Conservation (phyloP, 2,113 vertebrate genomes). For the Tragelaphus buxtoni region DNA sequence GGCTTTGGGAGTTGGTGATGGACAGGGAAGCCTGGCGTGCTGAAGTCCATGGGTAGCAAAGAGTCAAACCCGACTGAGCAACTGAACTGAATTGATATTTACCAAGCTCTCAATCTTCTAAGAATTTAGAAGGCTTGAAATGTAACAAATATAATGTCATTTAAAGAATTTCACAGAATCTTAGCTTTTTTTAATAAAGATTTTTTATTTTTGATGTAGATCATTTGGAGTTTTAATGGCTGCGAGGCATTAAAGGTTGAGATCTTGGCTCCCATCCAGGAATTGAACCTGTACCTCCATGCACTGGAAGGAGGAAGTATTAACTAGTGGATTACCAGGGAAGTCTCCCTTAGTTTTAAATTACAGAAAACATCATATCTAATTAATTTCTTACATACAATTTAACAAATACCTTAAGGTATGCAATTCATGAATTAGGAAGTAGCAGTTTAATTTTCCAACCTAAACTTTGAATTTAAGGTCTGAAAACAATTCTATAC, state of each 20-base stretch:
- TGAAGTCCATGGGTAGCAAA: neutral
- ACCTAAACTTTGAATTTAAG: slow-evolving; percentile 14
- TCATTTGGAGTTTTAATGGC: neutral
- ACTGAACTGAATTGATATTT: neutral
- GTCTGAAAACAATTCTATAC: neutral
- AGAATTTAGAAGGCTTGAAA: neutral
- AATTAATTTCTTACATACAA: neutral
- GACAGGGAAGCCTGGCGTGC: neutral
- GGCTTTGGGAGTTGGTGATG: neutral
- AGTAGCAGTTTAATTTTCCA: slow-evolving; percentile 18
- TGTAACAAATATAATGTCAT: neutral
- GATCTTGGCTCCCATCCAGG: neutral
- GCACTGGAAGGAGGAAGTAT: neutral
- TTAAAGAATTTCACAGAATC: neutral
- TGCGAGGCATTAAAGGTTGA: neutral
- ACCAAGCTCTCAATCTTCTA: neutral
- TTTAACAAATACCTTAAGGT: neutral
- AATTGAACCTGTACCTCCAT: neutral
- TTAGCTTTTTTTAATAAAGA: neutral
- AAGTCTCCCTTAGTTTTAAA: neutral
- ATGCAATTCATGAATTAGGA: neutral
- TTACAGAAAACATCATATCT: neutral
- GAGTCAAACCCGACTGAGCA: neutral
- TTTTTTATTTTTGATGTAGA: neutral
- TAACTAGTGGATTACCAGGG: neutral